Evolutionary conservation across 2,888 invertebrate species (phyloP).

Genomic region (Hemicrepidius hirtus): DNA sequence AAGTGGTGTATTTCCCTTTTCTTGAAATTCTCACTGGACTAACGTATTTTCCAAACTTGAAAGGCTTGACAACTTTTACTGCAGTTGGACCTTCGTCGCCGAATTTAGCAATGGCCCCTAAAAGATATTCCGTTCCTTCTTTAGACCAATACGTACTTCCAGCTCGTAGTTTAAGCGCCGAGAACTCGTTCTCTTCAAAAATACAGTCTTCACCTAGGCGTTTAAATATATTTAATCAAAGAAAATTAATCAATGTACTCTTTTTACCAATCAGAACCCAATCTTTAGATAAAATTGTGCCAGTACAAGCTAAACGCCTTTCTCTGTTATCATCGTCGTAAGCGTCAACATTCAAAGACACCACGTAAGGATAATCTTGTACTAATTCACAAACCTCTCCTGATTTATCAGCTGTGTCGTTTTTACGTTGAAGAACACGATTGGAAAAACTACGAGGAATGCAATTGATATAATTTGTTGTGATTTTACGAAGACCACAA

Average conservation of each 20-base stretch:
- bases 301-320: slow-evolving; percentile 16
- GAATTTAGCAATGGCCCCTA: neutral
- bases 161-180: neutral
- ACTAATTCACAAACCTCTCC: neutral
- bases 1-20: neutral
- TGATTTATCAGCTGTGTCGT: neutral
- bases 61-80: neutral
- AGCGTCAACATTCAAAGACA: slow-evolving; percentile 23
- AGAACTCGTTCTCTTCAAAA: neutral
- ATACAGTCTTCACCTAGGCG: slow-evolving; percentile 8
- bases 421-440: neutral
- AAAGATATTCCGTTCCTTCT: neutral
- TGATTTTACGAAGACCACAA: neutral
- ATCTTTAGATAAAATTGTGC: slow-evolving; percentile 17
- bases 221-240: neutral
- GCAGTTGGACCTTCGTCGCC: neutral
- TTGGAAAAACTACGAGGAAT: neutral
- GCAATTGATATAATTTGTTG: neutral
- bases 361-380: slow-evolving; percentile 26
- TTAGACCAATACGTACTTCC: slow-evolving; percentile 16
- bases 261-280: slow-evolving; percentile 24
- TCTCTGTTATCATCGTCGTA: slow-evolving; percentile 13
- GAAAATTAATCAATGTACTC: neutral
- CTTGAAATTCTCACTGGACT: neutral
- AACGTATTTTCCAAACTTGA: neutral